phyloP scores from a whole-genome alignment of 2,888 invertebrate genomes.

The Thecophora atra region DNA sequence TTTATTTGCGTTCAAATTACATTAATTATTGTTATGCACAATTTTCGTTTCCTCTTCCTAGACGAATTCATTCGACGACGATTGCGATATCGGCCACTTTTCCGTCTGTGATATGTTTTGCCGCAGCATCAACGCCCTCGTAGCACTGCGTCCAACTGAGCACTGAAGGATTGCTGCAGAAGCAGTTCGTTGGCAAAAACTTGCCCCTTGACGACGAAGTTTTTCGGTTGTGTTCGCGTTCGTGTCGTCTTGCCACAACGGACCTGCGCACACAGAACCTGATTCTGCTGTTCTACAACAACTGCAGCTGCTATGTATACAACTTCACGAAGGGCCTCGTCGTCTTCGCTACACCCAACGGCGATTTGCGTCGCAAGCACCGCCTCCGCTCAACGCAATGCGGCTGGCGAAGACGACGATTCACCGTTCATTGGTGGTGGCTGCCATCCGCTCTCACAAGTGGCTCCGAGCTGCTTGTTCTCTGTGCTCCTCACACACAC shows the following conservation, averaged over 20 bases:
- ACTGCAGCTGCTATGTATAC: background rate
- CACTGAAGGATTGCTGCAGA: constrained; percentile 56
- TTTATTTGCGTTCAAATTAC: too few species aligned
- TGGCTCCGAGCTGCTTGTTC: background rate
- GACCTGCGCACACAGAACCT: constrained; percentile 21
- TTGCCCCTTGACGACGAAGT: constrained; percentile 5
- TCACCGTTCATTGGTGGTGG: constrained; percentile 5
- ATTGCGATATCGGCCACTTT: constrained; percentile 1
- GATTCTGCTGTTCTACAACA: background rate
- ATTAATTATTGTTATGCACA: too few species aligned
- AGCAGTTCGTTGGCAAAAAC: constrained; percentile 24
- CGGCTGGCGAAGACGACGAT: background rate
- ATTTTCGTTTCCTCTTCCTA: too few species aligned
- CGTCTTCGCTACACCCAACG: too few species aligned
- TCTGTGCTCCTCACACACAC: background rate
- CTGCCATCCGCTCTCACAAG: background rate
- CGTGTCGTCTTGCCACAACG: background rate
- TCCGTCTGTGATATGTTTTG: constrained; percentile 15
- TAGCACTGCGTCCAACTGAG: constrained; percentile 58
- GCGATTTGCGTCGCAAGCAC: background rate
- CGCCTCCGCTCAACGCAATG: background rate
- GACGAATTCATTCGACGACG: background rate
- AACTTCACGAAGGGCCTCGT: too few species aligned
- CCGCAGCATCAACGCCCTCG: constrained; percentile 51
- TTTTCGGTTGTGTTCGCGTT: background rate